Conservation (phyloP, 2,113 vertebrate genomes). For the Zosterops japonicus region DNA sequence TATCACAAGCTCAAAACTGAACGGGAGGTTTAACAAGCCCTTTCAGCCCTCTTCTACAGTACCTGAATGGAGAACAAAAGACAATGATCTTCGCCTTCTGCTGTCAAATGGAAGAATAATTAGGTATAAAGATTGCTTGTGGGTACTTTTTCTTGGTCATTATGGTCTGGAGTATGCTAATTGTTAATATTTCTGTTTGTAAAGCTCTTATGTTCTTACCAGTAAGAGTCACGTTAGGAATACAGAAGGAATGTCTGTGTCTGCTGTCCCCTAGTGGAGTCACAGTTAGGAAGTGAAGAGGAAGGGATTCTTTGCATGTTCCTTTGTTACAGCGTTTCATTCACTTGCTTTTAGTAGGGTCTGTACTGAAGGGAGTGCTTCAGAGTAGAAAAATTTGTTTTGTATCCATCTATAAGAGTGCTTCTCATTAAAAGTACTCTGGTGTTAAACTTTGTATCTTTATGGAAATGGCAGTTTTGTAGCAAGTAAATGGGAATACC, state of each 20-base stretch:
- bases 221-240: not conserved
- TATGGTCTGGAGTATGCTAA: not conserved
- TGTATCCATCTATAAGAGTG: not conserved
- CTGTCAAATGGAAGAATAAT: conserved; percentile 95
- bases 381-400: not conserved
- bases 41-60: conserved; percentile 88
- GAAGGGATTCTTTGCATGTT: not conserved
- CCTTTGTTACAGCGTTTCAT: not conserved
- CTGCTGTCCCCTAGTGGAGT: conserved; percentile 58
- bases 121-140: conserved; percentile 74
- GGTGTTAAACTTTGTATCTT: not conserved
- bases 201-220: not conserved
- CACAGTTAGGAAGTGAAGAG: not conserved
- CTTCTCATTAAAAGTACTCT: not conserved
- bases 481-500: not conserved
- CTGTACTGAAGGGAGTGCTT: not conserved
- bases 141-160: not conserved
- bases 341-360: not conserved
- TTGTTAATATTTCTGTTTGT: not conserved
- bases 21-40: conserved; percentile 90
- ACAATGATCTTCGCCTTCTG: conserved; percentile 88
- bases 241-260: not conserved
- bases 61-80: conserved; percentile 82
- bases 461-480: not conserved
- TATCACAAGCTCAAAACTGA: conserved; percentile 82